phyloP scores from a whole-genome alignment of 92 coral and sea anemone genomes.

The Phenganax subtilis region DNA sequence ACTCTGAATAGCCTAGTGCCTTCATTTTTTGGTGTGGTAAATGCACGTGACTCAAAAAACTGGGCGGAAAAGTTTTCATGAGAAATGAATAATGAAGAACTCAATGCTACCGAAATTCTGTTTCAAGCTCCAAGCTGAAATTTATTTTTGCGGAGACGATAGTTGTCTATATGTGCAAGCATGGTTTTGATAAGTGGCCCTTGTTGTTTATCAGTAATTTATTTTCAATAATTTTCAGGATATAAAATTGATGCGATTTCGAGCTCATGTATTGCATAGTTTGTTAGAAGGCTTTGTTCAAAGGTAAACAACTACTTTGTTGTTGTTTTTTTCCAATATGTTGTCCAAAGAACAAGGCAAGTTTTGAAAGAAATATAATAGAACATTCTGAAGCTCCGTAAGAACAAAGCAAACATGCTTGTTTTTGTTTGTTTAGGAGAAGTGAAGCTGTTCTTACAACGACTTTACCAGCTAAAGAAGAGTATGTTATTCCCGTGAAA shows the following conservation, averaged over 20 bases:
- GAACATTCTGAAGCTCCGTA: not conserved
- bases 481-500: slow-evolving; percentile 69
- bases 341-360: no score
- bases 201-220: not conserved
- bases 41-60: no score
- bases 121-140: no score
- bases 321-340: not conserved
- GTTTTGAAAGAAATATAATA: no score
- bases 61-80: no score
- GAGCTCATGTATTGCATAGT: slow-evolving; percentile 93
- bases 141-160: no score
- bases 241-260: slow-evolving; percentile 71
- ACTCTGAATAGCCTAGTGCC: no score
- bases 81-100: no score
- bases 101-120: no score
- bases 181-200: not conserved
- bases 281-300: slow-evolving; percentile 92
- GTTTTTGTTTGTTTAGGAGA: slow-evolving; percentile 52
- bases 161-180: no score
- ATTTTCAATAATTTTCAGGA: slow-evolving; percentile 51
- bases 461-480: slow-evolving; percentile 73
- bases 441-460: slow-evolving; percentile 75
- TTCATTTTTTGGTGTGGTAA: no score
- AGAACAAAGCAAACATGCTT: not conserved
- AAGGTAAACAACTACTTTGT: slow-evolving; percentile 48